Evolutionary conservation across 2,113 vertebrate genomes (phyloP), one percentile per base, ranked within the genome.

Genomic region (Clarias macrocephalus): DNA sequence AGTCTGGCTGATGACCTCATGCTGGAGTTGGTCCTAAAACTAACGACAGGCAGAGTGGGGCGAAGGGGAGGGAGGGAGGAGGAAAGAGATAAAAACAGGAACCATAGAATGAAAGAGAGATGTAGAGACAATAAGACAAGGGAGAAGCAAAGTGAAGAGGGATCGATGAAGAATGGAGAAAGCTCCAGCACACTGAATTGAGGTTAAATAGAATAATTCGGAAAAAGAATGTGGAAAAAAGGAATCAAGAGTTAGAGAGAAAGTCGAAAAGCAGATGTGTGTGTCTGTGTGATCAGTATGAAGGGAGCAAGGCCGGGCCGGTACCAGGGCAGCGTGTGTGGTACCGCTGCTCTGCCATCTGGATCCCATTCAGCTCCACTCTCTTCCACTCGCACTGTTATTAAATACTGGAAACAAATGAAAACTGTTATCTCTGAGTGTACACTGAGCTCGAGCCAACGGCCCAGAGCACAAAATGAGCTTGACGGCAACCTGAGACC

Each of bases 321-420:
- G 83, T 93, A 93, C 94, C 94, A 94, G 92, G 90, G 21, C 92
- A 90, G 91, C 90, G 93, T 95, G 94, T 95, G 95, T 94, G 94
- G 94, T 94, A 93, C 30, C 16, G n/a, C 60, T 87, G 60, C 82
- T 72, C 72, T 70, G 91, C 89, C 93, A 94, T 95, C 92, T 95
- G 94, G 91, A 94, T 94, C 90, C 87, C 84, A 93, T 95, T 92
- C 88, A 91, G 82, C 65, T 85, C 25, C 76, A 73, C 90, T 91
- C 88, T 91, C 89, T 91, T 91, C 65, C 87, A 91, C 88, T 93
- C 85, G 93, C 88, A 92, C 86, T 93, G 89, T 93, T 93, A 92
- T 93, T 93, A 89, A 90, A 92, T 88, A 88, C 89, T 92, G 89
- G 89, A 93, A 94, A 92, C 91, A 92, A 95, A 94, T 91, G 91